Percentiles rank a stretch among this genome's conserved stretches.
These are phyloP conservation scores for Andrena trimmerana DNA, from an alignment of 2,888 invertebrate species.

Conservation along the genomic window DNA sequence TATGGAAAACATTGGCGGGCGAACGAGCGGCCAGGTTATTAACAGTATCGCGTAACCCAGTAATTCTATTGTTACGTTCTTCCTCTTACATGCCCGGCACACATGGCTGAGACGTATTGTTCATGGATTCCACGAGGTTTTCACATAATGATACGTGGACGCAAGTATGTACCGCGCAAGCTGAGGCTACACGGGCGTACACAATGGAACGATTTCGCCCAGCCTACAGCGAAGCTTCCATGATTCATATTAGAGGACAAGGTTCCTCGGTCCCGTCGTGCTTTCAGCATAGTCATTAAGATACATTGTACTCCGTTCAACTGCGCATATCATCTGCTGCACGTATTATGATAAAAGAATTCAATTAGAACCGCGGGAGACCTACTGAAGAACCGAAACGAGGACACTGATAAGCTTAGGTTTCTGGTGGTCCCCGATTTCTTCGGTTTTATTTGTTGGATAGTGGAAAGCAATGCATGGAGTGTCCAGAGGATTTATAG, in stretches of 20 bases:
- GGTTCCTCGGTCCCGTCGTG: slow-evolving; percentile 27
- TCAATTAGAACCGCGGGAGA: neutral
- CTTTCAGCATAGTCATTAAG: slow-evolving; percentile 14
- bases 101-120: slow-evolving; percentile 54
- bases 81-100: slow-evolving; percentile 29
- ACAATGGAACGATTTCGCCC: slow-evolving; percentile 56
- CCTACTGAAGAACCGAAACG: neutral
- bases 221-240: slow-evolving; percentile 30
- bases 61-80: slow-evolving; percentile 70
- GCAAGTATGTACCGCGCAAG: slow-evolving; percentile 34
- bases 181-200: slow-evolving; percentile 19
- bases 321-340: neutral
- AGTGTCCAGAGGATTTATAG: no score
- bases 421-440: no score
- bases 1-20: slow-evolving; percentile 39
- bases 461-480: no score
- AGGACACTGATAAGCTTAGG: no score
- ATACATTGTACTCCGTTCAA: neutral
- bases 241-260: slow-evolving; percentile 48
- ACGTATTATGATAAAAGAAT: slow-evolving; percentile 3
- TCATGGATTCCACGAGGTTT: slow-evolving; percentile 60
- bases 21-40: slow-evolving; percentile 67
- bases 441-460: no score
- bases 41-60: slow-evolving; percentile 69
- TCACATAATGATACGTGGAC: slow-evolving; percentile 63